A percentile compares a stretch with the other conserved stretches of the same genome.
Conservation (phyloP, 1,140 invertebrate species). For the Acyrthosiphon pisum region DNA sequence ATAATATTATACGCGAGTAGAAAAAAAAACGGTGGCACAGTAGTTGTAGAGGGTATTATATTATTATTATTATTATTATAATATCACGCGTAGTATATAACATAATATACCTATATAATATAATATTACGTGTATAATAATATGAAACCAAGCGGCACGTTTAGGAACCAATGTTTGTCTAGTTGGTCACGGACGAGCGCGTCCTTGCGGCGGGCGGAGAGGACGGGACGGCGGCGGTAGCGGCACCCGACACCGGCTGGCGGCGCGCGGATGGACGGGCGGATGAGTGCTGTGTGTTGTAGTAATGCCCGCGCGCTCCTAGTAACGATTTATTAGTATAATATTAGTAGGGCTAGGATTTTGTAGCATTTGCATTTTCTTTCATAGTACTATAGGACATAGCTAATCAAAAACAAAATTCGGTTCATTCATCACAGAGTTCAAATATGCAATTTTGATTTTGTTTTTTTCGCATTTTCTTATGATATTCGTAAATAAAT, state of each 20-base stretch:
- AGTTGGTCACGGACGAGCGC: conserved; percentile 49
- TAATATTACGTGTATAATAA: not conserved
- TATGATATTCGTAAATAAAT: too few species aligned
- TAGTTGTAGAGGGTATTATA: not conserved
- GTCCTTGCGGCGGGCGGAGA: not conserved
- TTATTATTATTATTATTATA: not conserved
- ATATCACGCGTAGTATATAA: not conserved
- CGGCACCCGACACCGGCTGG: too few species aligned
- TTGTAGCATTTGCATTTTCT: too few species aligned
- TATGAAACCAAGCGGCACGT: conserved; percentile 17
- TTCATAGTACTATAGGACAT: too few species aligned
- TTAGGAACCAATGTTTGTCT: conserved; percentile 52
- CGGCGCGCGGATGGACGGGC: conserved; percentile 10
- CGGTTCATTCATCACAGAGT: too few species aligned
- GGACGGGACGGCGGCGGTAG: too few species aligned
- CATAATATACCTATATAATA: not conserved
- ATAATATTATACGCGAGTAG: not conserved
- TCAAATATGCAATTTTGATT: too few species aligned
- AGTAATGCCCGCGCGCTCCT: not conserved
- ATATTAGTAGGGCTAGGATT: too few species aligned
- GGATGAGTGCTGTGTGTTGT: not conserved
- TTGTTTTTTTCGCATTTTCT: too few species aligned
- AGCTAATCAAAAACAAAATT: too few species aligned
- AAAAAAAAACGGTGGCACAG: not conserved
- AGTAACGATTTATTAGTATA: conserved; percentile 28